phyloP scores from a whole-genome alignment of 2,888 invertebrate species.

The Cyclophora punctaria region DNA sequence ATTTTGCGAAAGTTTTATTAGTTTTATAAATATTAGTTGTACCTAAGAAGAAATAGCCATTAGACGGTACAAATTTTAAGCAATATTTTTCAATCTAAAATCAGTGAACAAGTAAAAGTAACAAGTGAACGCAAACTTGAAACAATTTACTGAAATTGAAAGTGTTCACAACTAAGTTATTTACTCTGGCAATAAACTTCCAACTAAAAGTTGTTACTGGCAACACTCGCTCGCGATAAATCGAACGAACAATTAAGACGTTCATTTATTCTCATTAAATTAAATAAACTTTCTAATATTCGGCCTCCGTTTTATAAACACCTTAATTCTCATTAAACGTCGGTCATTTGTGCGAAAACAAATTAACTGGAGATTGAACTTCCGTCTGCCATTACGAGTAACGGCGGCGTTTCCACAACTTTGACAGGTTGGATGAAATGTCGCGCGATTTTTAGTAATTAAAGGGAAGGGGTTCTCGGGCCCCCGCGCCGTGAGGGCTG shows the following conservation, averaged over 20 bases:
- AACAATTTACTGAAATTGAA: constrained; percentile 29
- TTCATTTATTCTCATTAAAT: constrained; percentile 51
- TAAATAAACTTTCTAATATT: constrained; percentile 52
- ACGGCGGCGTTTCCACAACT: constrained; percentile 53
- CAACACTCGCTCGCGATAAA: constrained; percentile 33
- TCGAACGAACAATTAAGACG: constrained; percentile 42
- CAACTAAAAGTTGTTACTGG: constrained; percentile 11
- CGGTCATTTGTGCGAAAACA: constrained; percentile 63
- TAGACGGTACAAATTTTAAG: not conserved
- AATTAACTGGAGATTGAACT: constrained; percentile 50
- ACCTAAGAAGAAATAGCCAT: too few species aligned
- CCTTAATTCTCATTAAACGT: constrained; percentile 63
- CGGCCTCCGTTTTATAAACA: constrained; percentile 57
- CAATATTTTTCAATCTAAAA: too few species aligned
- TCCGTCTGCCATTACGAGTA: constrained; percentile 48
- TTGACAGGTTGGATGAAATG: constrained; percentile 69
- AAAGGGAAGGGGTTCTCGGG: constrained; percentile 45
- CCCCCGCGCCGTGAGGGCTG: constrained; percentile 2
- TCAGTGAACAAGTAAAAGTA: constrained; percentile 6
- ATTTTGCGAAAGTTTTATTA: too few species aligned
- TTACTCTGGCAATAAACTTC: constrained; percentile 16
- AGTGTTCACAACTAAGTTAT: constrained; percentile 25
- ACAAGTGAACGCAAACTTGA: constrained; percentile 9
- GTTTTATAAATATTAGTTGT: too few species aligned
- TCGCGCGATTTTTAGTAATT: constrained; percentile 70